Percentiles rank a stretch among this genome's conserved stretches.
phyloP scores from a whole-genome alignment of 2,888 invertebrate species.

The Caenorhabditis angaria region DNA sequence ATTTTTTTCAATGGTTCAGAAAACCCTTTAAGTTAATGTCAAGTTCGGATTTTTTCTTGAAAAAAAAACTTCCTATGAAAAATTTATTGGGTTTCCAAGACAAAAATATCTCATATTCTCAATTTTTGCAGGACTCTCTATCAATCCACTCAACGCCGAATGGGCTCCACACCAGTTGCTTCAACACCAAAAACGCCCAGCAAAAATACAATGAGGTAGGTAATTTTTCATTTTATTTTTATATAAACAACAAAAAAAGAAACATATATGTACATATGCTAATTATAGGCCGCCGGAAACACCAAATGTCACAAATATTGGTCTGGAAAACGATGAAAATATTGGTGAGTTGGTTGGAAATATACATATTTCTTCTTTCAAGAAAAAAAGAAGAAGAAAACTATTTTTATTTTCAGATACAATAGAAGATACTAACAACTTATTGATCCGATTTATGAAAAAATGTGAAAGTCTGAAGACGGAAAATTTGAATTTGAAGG shows the following conservation, averaged over 20 bases:
- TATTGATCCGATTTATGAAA: constrained; percentile 5
- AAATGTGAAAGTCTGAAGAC: constrained; percentile 14
- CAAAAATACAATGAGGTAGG: constrained; percentile 36
- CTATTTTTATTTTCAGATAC: background rate
- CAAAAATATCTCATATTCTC: background rate
- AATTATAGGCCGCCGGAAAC: constrained; percentile 39
- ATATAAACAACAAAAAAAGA: constrained; percentile 1
- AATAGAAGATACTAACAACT: background rate
- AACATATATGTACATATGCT: constrained; percentile 8
- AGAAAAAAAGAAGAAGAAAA: background rate
- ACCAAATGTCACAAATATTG: constrained; percentile 35
- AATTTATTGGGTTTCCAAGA: background rate
- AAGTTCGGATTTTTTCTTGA: background rate
- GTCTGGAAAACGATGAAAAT: constrained; percentile 35
- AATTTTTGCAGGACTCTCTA: constrained; percentile 23
- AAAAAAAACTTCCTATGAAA: no score
- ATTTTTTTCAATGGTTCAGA: no score
- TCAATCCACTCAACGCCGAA: constrained; percentile 26
- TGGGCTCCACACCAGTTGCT: constrained; percentile 17
- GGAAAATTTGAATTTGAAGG: constrained; percentile 16
- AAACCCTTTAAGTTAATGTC: no score
- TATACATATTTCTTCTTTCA: background rate
- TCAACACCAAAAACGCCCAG: constrained; percentile 30
- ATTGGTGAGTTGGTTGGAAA: constrained; percentile 17
- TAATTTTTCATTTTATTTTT: constrained; percentile 8